A percentile compares a stretch with the other conserved stretches of the same genome.
phyloP scores from a whole-genome alignment of 2,888 invertebrate genomes.

The Drosophila kambysellisi region DNA sequence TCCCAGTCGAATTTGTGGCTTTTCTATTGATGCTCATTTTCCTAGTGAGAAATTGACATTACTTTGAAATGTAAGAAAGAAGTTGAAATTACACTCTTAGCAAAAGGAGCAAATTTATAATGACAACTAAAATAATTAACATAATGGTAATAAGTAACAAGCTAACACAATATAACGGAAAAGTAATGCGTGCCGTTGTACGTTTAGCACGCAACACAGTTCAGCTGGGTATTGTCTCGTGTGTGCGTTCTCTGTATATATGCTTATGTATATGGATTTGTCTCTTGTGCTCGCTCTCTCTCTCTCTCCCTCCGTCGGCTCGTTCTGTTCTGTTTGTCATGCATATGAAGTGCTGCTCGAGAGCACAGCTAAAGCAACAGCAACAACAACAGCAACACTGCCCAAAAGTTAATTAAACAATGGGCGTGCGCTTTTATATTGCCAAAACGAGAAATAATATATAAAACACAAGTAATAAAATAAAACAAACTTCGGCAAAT shows the following conservation, averaged over 20 bases:
- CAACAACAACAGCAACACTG: slow-evolving; percentile 47
- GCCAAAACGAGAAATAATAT: slow-evolving; percentile 44
- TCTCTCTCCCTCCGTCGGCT: slow-evolving; percentile 1
- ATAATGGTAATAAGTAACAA: neutral
- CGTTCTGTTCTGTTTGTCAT: slow-evolving; percentile 62
- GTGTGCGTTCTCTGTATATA: slow-evolving; percentile 10
- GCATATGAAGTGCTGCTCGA: slow-evolving; percentile 50
- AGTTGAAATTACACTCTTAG: neutral
- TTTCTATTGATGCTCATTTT: slow-evolving; percentile 7
- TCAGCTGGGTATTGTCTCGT: slow-evolving; percentile 47
- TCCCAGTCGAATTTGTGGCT: slow-evolving; percentile 37
- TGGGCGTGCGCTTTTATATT: slow-evolving; percentile 55
- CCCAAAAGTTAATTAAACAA: slow-evolving; percentile 67
- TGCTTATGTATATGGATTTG: neutral
- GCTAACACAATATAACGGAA: slow-evolving; percentile 6
- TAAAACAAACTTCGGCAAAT: slow-evolving; percentile 38
- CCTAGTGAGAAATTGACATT: neutral
- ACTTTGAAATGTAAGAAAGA: neutral
- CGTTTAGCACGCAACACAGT: slow-evolving; percentile 32
- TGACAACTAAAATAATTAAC: neutral
- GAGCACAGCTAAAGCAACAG: slow-evolving; percentile 20
- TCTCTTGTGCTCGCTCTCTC: neutral
- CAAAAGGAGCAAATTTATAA: neutral
- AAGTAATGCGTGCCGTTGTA: slow-evolving; percentile 14
- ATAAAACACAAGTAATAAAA: slow-evolving; percentile 31